Evolutionary conservation across 2,888 invertebrate species (phyloP).

Genomic region (Rugalucina vietnamica): DNA sequence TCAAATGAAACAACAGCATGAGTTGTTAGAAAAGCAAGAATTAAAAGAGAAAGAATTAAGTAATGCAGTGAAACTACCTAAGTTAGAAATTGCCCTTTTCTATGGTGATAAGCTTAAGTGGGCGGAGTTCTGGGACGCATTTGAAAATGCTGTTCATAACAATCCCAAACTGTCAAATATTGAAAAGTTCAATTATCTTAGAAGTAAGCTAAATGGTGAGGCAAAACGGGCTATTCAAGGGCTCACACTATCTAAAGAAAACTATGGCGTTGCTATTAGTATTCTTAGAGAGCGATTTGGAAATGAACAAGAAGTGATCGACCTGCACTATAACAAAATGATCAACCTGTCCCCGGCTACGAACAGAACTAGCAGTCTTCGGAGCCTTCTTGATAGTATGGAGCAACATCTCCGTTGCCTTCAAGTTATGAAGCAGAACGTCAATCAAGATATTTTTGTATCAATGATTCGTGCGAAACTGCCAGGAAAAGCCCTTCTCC

Average conservation of each 20-base stretch:
- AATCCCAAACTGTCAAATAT: not conserved
- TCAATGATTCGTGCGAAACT: slow-evolving; percentile 13
- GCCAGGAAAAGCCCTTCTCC: not conserved
- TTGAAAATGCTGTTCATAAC: not conserved
- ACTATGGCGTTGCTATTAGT: not conserved
- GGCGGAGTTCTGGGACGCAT: slow-evolving; percentile 1
- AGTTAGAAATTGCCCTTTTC: not conserved
- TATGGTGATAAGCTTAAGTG: slow-evolving; percentile 5
- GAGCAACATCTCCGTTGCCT: slow-evolving; percentile 35
- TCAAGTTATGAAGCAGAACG: slow-evolving; percentile 10
- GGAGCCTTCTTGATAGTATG: not conserved
- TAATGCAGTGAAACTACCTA: not conserved
- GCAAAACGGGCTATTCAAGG: not conserved
- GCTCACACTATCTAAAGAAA: not conserved
- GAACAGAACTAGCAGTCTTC: not conserved
- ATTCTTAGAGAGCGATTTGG: not conserved
- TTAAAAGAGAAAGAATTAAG: not conserved
- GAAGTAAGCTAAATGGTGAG: not conserved
- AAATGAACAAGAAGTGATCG: not conserved
- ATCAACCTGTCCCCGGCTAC: not conserved
- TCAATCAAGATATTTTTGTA: slow-evolving; percentile 31
- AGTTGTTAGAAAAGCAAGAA: not conserved
- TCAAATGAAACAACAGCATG: not conserved
- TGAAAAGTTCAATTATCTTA: slow-evolving; percentile 7
- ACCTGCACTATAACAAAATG: not conserved